These are phyloP conservation scores for Spea multiplicata DNA, from an alignment of 2,113 vertebrate species.

Conservation along the genomic window DNA sequence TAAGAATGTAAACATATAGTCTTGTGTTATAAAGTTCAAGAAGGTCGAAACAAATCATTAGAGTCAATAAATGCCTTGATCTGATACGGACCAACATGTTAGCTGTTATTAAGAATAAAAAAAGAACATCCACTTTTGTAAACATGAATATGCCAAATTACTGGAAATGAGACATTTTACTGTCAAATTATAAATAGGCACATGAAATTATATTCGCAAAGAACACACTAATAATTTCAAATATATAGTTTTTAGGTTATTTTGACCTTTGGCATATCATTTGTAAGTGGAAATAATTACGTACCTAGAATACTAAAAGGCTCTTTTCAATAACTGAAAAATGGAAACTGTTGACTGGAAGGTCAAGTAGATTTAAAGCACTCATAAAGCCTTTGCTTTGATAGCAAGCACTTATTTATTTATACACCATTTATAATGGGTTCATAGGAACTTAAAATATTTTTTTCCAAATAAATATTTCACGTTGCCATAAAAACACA, in stretches of 20 bases:
- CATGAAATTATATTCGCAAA: slow-evolving; percentile 13
- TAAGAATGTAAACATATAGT: too few relatives aligned
- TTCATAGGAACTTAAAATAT: neutral
- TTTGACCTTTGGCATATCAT: slow-evolving; percentile 34
- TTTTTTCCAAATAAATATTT: slow-evolving; percentile 24
- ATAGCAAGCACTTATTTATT: slow-evolving; percentile 13
- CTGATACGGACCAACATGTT: too few relatives aligned
- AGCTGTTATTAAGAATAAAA: too few relatives aligned
- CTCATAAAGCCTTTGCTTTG: slow-evolving; percentile 18
- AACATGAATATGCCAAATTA: slow-evolving; percentile 2
- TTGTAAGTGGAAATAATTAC: slow-evolving; percentile 40
- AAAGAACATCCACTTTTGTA: neutral
- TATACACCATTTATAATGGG: slow-evolving; percentile 9
- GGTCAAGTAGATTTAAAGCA: slow-evolving; percentile 38
- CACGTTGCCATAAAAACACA: neutral
- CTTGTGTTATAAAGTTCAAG: too few relatives aligned
- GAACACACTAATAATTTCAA: slow-evolving; percentile 15
- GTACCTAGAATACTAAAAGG: slow-evolving; percentile 32
- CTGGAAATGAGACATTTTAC: slow-evolving; percentile 9
- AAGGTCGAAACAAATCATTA: too few relatives aligned
- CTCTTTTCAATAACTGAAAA: slow-evolving; percentile 33
- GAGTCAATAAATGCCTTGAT: too few relatives aligned
- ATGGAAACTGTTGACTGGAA: slow-evolving; percentile 27
- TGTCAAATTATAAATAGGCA: slow-evolving; percentile 33
- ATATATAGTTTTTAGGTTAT: slow-evolving; percentile 27